Conservation (phyloP, 2,797 vertebrate genomes). For the Parambassis ranga region DNA sequence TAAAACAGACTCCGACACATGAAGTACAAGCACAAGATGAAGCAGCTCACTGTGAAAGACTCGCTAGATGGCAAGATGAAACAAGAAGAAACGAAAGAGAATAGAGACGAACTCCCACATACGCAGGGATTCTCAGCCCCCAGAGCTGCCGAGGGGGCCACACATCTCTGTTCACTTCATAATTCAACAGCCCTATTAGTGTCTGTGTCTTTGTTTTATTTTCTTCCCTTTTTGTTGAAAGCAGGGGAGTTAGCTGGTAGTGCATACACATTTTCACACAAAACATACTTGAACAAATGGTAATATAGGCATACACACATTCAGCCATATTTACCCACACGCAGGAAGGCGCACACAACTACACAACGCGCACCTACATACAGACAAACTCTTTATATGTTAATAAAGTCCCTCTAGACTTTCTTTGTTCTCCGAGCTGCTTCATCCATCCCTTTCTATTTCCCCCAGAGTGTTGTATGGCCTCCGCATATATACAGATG, state of each 20-base stretch:
- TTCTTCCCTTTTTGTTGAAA: slow-evolving; percentile 11
- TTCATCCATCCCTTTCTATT: slow-evolving; percentile 57
- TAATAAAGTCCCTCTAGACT: slow-evolving; percentile 70
- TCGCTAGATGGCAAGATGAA: slow-evolving; percentile 49
- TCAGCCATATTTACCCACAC: slow-evolving; percentile 2
- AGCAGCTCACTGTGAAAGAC: slow-evolving; percentile 33
- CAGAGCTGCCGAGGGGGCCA: slow-evolving; percentile 34
- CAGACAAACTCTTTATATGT: slow-evolving; percentile 56
- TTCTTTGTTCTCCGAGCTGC: slow-evolving; percentile 61
- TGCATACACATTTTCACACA: slow-evolving; percentile 12
- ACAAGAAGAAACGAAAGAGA: slow-evolving; percentile 23
- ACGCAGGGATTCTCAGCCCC: slow-evolving; percentile 24
- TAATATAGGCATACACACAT: neutral
- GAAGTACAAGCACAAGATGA: slow-evolving; percentile 24
- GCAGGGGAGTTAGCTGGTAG: slow-evolving; percentile 7
- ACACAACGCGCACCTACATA: slow-evolving; percentile 40
- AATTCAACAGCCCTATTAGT: slow-evolving; percentile 65
- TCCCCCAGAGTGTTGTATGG: slow-evolving; percentile 41
- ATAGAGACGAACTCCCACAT: slow-evolving; percentile 31
- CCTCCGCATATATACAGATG: slow-evolving; percentile 27
- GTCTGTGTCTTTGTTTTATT: slow-evolving; percentile 43
- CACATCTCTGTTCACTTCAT: slow-evolving; percentile 47
- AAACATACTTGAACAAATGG: slow-evolving; percentile 17
- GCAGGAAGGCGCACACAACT: neutral
- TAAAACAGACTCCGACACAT: slow-evolving; percentile 12